Base-by-base conservation (phyloP, 2,113 vertebrate species). In the Tympanuchus pallidicinctus region DNA sequence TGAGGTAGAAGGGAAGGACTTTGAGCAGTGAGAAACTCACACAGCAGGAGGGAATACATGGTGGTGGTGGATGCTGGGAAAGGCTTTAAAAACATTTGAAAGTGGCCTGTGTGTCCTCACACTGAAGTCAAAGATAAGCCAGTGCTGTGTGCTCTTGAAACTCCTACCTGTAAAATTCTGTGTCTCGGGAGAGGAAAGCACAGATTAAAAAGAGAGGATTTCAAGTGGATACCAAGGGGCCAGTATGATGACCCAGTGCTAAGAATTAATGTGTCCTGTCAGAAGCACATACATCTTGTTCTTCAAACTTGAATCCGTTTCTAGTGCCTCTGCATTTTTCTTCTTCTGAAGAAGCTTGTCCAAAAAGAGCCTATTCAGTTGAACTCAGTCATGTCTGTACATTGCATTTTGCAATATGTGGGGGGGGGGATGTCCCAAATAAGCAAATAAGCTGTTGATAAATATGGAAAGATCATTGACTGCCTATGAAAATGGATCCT, bases 161-260 rank as follows among this genome's bases (percentile, higher is more conserved):
- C 91, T 65, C 38, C 79, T 86, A 64, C 65, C 56, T 89, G 76
- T 75, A 90, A 86, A 86, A 64, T 15, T 89, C 40, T 64, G 47
- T 21, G 48, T 71, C 66, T 83, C 60, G 30, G 76, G 65, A 86
- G 85, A 67, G 42, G 34, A 78, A 81, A 81, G 28, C 45, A 36
- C 34, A 67, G 73, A 88, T 88, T 94, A 65, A 91, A 86, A 88
- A 82, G 76, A 78, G 56, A 72, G 40, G 80, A 91, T 94, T 94
- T 97, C 66, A 82, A 34, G 48, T n/a, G 59, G 72, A 48, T 36
- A n/a, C 50, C n/a, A 63, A 56, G 48, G 47, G 71, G 64, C 70
- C 6, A 1, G 56, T 81, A 65, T 11, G 65, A 47, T 70, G 90
- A 92, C 70, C 90, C 15, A 59, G 42, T 75, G 73, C 70, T 94